Conservation (phyloP, 2,113 vertebrate genomes). For the Pithys albifrons region DNA sequence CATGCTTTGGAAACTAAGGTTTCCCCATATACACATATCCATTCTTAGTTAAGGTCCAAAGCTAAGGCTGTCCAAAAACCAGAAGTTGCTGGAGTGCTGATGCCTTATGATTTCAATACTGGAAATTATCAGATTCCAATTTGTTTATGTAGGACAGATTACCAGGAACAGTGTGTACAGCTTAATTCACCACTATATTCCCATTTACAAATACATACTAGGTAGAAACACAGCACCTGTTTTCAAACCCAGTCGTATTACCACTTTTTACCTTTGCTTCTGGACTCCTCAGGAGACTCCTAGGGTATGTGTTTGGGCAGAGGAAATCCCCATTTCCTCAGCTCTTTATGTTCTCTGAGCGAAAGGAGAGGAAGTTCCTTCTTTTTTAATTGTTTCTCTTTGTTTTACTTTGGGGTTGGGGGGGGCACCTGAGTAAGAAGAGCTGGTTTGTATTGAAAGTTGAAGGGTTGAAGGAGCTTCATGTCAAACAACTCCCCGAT, state of each 20-base stretch:
- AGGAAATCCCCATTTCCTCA: accelerated
- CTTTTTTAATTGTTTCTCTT: background rate
- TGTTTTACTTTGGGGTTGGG: background rate
- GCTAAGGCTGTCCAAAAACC: background rate
- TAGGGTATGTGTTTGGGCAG: background rate
- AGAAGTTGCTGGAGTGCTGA: background rate
- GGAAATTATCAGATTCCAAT: background rate
- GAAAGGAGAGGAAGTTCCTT: background rate
- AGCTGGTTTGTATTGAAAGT: background rate
- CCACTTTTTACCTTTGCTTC: background rate
- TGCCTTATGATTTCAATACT: background rate
- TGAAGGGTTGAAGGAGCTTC: background rate
- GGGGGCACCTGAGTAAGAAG: background rate
- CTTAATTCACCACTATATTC: background rate
- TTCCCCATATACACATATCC: background rate
- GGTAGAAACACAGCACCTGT: background rate
- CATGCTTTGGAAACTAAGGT: background rate
- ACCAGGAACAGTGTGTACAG: background rate
- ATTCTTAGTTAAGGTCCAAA: background rate
- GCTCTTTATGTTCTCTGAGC: background rate
- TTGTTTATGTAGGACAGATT: background rate
- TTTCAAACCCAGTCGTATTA: background rate
- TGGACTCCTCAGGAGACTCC: background rate
- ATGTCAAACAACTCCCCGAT: accelerated
- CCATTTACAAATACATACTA: background rate